These are phyloP conservation scores for Lagopus muta DNA, from an alignment of 2,113 vertebrate genomes.

Conservation along the genomic window DNA sequence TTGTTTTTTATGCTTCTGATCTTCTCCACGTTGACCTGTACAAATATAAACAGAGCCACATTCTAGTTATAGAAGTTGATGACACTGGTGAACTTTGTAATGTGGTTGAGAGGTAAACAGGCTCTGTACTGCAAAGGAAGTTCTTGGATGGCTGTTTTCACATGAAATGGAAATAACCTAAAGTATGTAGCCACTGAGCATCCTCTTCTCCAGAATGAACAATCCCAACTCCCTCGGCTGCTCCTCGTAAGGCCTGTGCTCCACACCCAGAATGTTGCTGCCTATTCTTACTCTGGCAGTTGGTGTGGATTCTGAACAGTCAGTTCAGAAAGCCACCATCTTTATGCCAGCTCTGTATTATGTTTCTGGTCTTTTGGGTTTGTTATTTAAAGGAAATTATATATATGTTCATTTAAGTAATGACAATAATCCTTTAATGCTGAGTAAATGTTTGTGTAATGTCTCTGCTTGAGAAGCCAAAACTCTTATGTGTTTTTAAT, in stretches of 20 bases:
- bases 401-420: neutral
- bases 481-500: conserved; percentile 34
- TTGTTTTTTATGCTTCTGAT: neutral
- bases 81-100: neutral
- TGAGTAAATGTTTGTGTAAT: neutral
- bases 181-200: neutral
- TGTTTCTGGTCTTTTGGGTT: neutral
- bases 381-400: neutral
- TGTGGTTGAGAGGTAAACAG: neutral
- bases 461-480: neutral
- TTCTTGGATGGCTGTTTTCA: neutral
- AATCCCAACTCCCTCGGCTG: too few species aligned
- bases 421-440: neutral
- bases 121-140: neutral
- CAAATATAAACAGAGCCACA: neutral
- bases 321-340: neutral
- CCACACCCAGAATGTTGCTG: neutral
- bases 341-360: neutral
- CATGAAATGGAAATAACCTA: neutral
- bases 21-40: neutral
- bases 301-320: neutral
- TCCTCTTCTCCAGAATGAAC: too few species aligned
- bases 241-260: too few species aligned
- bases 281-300: neutral
- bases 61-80: neutral